Conservation (phyloP, 2,888 invertebrate genomes). For the Nasonovia ribisnigri region DNA sequence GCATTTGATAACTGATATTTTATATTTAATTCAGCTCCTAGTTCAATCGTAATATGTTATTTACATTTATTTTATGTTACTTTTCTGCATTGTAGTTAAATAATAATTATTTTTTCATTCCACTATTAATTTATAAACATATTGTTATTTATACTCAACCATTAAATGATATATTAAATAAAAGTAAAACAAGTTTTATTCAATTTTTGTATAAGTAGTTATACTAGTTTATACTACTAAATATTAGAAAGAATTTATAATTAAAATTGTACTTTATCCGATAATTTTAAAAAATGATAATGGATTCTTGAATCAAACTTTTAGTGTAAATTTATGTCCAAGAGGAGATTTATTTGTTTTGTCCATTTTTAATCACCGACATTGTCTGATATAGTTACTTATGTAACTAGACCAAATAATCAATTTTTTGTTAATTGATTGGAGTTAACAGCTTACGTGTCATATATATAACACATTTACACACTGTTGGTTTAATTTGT, state of each 20-base stretch:
- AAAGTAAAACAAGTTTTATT: not conserved
- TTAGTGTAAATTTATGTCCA: not conserved
- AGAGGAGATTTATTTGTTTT: not conserved
- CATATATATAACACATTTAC: not conserved
- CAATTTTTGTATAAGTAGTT: not conserved
- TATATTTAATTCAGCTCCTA: conserved; percentile 45
- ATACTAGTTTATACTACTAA: not conserved
- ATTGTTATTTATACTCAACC: conserved; percentile 48
- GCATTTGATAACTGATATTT: conserved; percentile 18
- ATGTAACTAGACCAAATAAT: not conserved
- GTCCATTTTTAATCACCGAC: not conserved
- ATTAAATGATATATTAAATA: conserved; percentile 28
- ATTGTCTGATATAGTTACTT: not conserved
- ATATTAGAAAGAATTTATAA: not conserved
- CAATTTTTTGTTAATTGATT: not conserved
- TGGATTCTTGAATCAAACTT: not conserved
- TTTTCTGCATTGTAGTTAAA: conserved; percentile 43
- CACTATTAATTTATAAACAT: conserved; percentile 59
- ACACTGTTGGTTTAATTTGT: not conserved
- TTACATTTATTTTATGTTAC: conserved; percentile 18
- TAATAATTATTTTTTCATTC: conserved; percentile 54
- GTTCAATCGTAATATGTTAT: conserved; percentile 36
- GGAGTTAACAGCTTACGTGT: not conserved
- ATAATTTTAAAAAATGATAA: not conserved
- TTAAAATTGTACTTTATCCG: not conserved